Base-by-base conservation (phyloP, 2,113 vertebrate genomes). In the Psettodes erumei region DNA sequence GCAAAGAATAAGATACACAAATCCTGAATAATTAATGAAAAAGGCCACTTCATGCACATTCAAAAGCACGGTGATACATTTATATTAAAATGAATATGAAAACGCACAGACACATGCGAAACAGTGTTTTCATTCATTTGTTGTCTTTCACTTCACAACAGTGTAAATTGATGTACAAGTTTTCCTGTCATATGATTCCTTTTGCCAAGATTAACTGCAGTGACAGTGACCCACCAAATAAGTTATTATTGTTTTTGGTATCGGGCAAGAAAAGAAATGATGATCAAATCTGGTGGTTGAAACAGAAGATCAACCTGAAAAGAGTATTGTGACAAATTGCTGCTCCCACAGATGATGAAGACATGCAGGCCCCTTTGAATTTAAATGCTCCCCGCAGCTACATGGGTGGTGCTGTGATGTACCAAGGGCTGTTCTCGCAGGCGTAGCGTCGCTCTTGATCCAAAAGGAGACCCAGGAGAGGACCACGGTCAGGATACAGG, bases 381-480 rank as follows among this genome's bases (percentile, higher is more conserved):
- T 10, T 12, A 37, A 33, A 12, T 9, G 32, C 45, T 30, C 37
- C 33, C 33, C 37, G 12, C 10, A 23, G 19, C 11, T 21, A 55
- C n/a, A 19, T 5, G 2, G 5, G 30, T 0, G 21, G 18, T 18
- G 45, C 4, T 23, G 48, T 8, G 10, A 10, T 50, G 0, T 93
- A 99, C 97, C 97, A 91, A 99, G 84, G 33, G 97, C 96, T 5
- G 97, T 99, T 87, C 97, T 94, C 47, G 97, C 97, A 63, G 97
- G 97, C 3, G 97, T 98, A 38, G 97, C 96, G 51, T 98, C 97
- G 84, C 97, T 97, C 92, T 99, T 98, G 86, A 99, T 98, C 97
- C 97, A 99, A 83, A 98, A 98, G 7, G 97, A 99, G 48, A 99
- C 97, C 97, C 97, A 99, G 33, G 97, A 99, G 51, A 99, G 93